These are phyloP conservation scores for Heliopora coerulea DNA, from an alignment of 92 coral and sea anemone genomes.

Conservation along the genomic window DNA sequence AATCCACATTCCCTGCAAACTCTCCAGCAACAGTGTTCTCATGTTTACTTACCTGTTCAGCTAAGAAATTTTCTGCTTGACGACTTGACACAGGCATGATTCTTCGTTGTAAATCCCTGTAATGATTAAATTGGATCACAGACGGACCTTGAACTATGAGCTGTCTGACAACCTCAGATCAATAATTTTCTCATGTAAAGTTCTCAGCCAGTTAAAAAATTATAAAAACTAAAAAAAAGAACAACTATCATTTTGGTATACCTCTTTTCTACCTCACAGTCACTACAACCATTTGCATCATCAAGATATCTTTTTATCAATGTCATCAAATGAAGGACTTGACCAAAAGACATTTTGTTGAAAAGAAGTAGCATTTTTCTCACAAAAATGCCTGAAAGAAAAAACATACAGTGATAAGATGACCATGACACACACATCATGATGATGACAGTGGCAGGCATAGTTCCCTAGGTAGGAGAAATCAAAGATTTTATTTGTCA, in stretches of 20 bases:
- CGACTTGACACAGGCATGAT: constrained; percentile 62
- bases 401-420: not conserved
- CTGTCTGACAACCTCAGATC: no score
- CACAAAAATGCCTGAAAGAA: constrained; percentile 70
- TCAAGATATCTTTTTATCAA: constrained; percentile 55
- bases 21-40: no score
- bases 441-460: no score
- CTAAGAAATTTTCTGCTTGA: constrained; percentile 86
- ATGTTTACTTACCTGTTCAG: constrained; percentile 89
- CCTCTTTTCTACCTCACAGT: constrained; percentile 1
- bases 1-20: no score
- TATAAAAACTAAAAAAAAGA: not conserved
- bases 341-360: constrained; percentile 90
- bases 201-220: no score
- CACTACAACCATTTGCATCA: not conserved
- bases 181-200: no score
- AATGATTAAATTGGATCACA: not conserved
- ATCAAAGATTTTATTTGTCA: no score
- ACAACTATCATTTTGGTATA: not conserved
- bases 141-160: no score
- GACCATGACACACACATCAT: no score
- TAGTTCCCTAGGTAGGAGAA: no score
- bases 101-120: not conserved
- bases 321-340: constrained; percentile 73
- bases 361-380: constrained; percentile 78